phyloP scores from a whole-genome alignment of 2,888 invertebrate species.

The Ditula angustiorana region DNA sequence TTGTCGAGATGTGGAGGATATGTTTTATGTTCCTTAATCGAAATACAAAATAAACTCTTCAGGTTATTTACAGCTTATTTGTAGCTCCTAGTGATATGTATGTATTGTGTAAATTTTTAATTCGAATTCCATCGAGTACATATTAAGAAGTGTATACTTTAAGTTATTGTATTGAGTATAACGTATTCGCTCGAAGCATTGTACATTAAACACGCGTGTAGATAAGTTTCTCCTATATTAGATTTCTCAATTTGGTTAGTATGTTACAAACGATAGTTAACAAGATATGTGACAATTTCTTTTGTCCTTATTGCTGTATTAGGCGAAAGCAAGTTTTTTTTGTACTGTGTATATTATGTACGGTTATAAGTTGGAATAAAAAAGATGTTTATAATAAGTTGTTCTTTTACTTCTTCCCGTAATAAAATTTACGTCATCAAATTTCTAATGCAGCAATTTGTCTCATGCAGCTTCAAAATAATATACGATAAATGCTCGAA shows the following conservation, averaged over 20 bases:
- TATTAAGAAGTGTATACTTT: conserved; percentile 83
- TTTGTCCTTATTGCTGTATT: conserved; percentile 84
- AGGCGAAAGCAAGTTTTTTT: conserved; percentile 88
- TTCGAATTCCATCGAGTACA: conserved; percentile 86
- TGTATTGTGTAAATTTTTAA: conserved; percentile 84
- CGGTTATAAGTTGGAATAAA: conserved; percentile 89
- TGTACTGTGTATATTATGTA: conserved; percentile 94
- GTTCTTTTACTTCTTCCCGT: conserved; percentile 61
- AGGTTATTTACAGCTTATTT: conserved; percentile 81
- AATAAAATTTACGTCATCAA: background rate
- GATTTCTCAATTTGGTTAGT: conserved; percentile 83
- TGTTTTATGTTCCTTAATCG: conserved; percentile 85
- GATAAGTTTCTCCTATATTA: conserved; percentile 84
- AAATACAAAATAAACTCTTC: conserved; percentile 84
- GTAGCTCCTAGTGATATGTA: conserved; percentile 83
- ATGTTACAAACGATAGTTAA: conserved; percentile 77
- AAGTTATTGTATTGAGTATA: conserved; percentile 82
- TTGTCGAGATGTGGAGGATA: conserved; percentile 83
- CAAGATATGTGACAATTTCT: conserved; percentile 80
- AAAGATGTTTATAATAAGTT: conserved; percentile 84
- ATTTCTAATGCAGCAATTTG: too few relatives aligned
- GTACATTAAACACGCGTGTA: conserved; percentile 84
- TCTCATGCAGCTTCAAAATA: too few relatives aligned
- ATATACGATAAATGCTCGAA: too few relatives aligned
- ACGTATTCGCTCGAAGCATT: conserved; percentile 84